Conservation (phyloP, 2,888 invertebrate genomes). For the Caenorhabditis drosophilae region DNA sequence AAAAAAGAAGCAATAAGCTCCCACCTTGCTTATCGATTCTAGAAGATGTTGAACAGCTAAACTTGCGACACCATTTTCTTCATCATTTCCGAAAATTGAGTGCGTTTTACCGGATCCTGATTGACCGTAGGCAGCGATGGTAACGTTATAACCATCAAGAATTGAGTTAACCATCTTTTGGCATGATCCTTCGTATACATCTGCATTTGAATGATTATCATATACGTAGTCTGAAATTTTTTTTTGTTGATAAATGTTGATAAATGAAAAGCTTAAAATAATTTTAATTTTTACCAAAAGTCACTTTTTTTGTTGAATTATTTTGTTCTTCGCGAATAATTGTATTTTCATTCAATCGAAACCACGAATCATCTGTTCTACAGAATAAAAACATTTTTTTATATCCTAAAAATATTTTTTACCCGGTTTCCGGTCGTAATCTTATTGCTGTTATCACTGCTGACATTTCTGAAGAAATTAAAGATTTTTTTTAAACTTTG, state of each 20-base stretch:
- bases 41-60: constrained; percentile 3
- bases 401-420: not conserved
- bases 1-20: not conserved
- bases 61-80: constrained; percentile 2
- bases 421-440: not conserved
- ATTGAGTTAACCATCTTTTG: constrained; percentile 2
- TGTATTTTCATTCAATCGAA: not conserved
- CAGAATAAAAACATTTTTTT: not conserved
- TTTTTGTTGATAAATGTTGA: not conserved
- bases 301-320: not conserved
- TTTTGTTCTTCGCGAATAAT: not conserved
- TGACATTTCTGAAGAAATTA: not conserved
- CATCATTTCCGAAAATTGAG: constrained; percentile 1
- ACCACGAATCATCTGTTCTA: not conserved
- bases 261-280: not conserved
- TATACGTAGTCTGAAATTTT: constrained; percentile 8
- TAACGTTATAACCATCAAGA: constrained; percentile 9
- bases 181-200: constrained; percentile 6
- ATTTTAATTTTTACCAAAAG: not conserved
- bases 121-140: constrained; percentile 15
- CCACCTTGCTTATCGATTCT: constrained; percentile 2
- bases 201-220: not conserved
- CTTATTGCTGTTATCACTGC: not conserved
- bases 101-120: constrained; percentile 14
- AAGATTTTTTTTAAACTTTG: too few species aligned